These are phyloP conservation scores for Rhodeus uyekii DNA, from an alignment of 2,797 vertebrate genomes.

Conservation along the genomic window DNA sequence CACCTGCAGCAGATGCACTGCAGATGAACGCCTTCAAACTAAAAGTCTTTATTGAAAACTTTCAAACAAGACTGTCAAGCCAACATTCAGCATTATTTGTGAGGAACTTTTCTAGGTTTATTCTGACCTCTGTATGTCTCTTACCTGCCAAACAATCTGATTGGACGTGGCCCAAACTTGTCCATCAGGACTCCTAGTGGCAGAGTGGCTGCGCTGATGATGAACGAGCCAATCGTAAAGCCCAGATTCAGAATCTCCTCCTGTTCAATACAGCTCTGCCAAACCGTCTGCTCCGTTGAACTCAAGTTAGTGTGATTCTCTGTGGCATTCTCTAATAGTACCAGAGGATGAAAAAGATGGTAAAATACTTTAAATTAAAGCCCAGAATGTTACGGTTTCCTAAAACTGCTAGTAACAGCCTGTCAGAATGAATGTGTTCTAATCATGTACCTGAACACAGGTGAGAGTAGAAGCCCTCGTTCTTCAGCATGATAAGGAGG, in stretches of 20 bases:
- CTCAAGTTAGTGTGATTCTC: slow-evolving; percentile 48
- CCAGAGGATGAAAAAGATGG: background rate
- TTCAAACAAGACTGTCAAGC: too few species aligned
- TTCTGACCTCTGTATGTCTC: slow-evolving; percentile 28
- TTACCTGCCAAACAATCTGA: slow-evolving; percentile 85
- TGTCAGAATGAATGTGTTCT: background rate
- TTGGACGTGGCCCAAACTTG: slow-evolving; percentile 80
- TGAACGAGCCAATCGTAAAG: slow-evolving; percentile 88
- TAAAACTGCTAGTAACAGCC: background rate
- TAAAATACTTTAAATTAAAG: background rate
- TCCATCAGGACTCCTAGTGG: slow-evolving; percentile 80
- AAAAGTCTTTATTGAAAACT: too few species aligned
- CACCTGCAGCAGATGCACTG: background rate
- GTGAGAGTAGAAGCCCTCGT: slow-evolving; percentile 87
- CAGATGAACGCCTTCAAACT: background rate
- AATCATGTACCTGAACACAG: slow-evolving; percentile 74
- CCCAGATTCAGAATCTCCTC: slow-evolving; percentile 85
- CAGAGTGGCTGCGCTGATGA: slow-evolving; percentile 84
- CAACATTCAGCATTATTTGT: background rate
- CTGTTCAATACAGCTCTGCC: slow-evolving; percentile 81
- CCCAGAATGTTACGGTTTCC: background rate
- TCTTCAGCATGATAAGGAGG: slow-evolving; percentile 88
- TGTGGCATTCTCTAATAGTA: slow-evolving; percentile 64
- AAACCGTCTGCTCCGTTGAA: background rate
- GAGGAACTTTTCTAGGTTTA: background rate